A percentile compares a stretch with the other conserved stretches of the same genome.
phyloP scores from a whole-genome alignment of 1,140 invertebrate species.

The Zaprionus africanus region DNA sequence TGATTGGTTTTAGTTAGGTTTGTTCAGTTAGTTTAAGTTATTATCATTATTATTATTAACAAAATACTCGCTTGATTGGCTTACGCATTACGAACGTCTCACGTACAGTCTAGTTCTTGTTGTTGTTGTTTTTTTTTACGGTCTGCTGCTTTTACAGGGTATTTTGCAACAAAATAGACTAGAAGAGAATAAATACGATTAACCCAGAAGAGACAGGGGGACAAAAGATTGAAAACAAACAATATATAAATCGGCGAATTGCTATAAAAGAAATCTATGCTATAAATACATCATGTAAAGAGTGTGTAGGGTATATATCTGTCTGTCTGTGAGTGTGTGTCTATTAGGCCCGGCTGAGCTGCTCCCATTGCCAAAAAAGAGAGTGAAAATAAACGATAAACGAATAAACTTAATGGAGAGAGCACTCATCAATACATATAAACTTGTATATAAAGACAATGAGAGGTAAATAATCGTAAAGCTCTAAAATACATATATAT shows the following conservation, averaged over 20 bases:
- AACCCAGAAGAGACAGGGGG: slow-evolving; percentile 11
- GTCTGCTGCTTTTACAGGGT: slow-evolving; percentile 10
- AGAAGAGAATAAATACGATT: slow-evolving; percentile 38
- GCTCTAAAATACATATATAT: slow-evolving; percentile 39
- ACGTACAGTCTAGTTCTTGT: slow-evolving; percentile 56
- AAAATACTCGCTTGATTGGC: slow-evolving; percentile 59
- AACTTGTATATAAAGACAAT: neutral
- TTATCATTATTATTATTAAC: slow-evolving; percentile 34
- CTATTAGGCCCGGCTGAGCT: slow-evolving; percentile 33
- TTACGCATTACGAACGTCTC: slow-evolving; percentile 54
- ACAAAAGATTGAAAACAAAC: neutral
- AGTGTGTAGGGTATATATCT: slow-evolving; percentile 9
- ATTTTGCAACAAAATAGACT: slow-evolving; percentile 51
- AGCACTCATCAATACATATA: slow-evolving; percentile 22
- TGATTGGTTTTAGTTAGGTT: slow-evolving; percentile 23
- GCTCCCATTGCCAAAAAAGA: slow-evolving; percentile 19
- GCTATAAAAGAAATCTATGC: slow-evolving; percentile 25
- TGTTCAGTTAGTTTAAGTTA: slow-evolving; percentile 17
- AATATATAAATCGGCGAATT: slow-evolving; percentile 10
- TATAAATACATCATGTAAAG: slow-evolving; percentile 40
- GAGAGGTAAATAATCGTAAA: slow-evolving; percentile 42
- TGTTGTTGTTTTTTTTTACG: slow-evolving; percentile 10
- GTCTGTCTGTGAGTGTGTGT: slow-evolving; percentile 23
- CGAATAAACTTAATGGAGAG: slow-evolving; percentile 12
- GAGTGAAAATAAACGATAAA: neutral